Evolutionary conservation across 2,113 vertebrate genomes (phyloP).

Genomic region (Pachyramphus minor): DNA sequence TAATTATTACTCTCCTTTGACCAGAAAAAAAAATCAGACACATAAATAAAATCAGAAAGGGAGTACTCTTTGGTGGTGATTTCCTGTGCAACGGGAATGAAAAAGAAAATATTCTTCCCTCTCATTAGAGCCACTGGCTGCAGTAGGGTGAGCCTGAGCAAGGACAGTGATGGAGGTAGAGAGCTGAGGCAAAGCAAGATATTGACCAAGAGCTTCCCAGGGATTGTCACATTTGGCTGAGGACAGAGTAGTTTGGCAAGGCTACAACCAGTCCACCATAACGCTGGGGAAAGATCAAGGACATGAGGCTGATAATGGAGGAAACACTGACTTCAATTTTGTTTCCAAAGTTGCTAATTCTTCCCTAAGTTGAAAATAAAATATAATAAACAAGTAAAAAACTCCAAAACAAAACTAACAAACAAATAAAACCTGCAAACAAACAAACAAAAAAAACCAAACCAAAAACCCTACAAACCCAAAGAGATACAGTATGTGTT

Average conservation of each 20-base stretch:
- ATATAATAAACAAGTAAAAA: background rate
- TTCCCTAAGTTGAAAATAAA: background rate
- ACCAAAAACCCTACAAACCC: background rate
- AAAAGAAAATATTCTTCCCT: background rate
- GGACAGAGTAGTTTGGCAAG: background rate
- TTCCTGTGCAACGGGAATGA: background rate
- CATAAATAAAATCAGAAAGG: background rate
- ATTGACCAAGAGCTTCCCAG: background rate
- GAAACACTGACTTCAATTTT: background rate
- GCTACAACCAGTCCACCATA: background rate
- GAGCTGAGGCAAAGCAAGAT: background rate
- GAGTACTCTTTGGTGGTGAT: background rate
- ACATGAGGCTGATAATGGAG: background rate
- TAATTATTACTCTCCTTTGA: background rate
- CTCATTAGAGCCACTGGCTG: background rate
- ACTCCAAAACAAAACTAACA: background rate
- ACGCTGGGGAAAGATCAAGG: background rate
- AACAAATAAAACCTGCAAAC: background rate
- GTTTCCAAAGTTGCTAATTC: background rate
- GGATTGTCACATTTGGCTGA: conserved; percentile 4
- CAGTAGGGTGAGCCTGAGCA: background rate
- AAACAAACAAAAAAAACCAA: background rate
- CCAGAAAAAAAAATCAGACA: background rate
- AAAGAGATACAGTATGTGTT: background rate
- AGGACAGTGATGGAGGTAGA: background rate